A percentile compares a stretch with the other conserved stretches of the same genome.
Conservation (phyloP, 2,113 vertebrate genomes). For the Amblyopsis rosae region DNA sequence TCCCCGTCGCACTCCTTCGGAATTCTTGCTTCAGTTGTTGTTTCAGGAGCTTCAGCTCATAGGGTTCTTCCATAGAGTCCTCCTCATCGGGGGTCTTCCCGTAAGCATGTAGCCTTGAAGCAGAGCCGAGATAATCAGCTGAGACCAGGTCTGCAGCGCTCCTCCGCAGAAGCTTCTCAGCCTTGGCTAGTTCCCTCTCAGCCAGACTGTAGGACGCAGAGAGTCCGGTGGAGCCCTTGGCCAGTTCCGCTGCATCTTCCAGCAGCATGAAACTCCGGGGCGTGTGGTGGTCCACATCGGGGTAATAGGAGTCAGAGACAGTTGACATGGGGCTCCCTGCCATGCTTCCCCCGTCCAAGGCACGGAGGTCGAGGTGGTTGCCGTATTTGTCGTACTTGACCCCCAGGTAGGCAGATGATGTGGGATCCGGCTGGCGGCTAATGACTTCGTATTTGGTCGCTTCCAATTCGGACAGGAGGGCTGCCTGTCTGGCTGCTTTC, state of each 20-base stretch:
- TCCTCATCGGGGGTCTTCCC: constrained; percentile 96
- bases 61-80: constrained; percentile 97
- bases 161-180: constrained; percentile 86
- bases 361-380: constrained; percentile 89
- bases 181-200: constrained; percentile 92
- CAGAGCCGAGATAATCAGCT: constrained; percentile 90
- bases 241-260: constrained; percentile 94
- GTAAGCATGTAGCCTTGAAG: constrained; percentile 87
- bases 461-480: constrained; percentile 87
- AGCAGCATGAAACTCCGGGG: constrained; percentile 91
- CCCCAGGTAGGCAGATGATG: constrained; percentile 85
- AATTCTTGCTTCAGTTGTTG: constrained; percentile 99
- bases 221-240: constrained; percentile 84
- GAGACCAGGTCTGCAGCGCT: constrained; percentile 84
- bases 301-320: constrained; percentile 94
- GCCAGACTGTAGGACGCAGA: constrained; percentile 90
- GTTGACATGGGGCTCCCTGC: constrained; percentile 91
- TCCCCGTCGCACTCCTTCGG: constrained; percentile 89
- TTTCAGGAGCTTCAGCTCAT: constrained; percentile 95
- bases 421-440: constrained; percentile 87
- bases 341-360: constrained; percentile 88
- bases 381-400: constrained; percentile 95
- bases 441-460: constrained; percentile 95
- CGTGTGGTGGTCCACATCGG: constrained; percentile 91
- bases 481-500: constrained; percentile 87